Percentiles rank a stretch among this genome's conserved stretches.
These are phyloP conservation scores for Eurytoma adleriae DNA, from an alignment of 2,888 invertebrate species.

Conservation along the genomic window DNA sequence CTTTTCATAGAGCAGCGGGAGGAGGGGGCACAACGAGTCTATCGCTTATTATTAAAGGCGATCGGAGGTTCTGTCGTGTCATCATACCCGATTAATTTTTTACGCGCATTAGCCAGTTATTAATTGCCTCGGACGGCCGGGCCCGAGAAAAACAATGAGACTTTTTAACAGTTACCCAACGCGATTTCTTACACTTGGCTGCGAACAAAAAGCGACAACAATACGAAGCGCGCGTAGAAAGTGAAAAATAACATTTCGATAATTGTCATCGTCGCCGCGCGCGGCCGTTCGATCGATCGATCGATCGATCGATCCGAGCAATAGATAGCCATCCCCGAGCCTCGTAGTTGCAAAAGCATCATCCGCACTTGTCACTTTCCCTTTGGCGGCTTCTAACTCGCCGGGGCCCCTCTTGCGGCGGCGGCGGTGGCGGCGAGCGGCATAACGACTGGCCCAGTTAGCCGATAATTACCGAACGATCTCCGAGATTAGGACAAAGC, in stretches of 20 bases:
- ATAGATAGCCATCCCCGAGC: not conserved
- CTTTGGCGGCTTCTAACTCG: slow-evolving; percentile 6
- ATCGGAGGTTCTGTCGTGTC: not conserved
- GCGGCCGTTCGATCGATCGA: not conserved
- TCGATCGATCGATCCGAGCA: slow-evolving; percentile 13
- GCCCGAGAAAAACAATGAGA: slow-evolving; percentile 27
- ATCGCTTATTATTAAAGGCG: too few relatives aligned
- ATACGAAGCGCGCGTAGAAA: slow-evolving; percentile 14
- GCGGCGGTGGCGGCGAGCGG: slow-evolving; percentile 3
- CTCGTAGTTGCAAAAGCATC: slow-evolving; percentile 50
- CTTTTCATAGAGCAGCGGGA: too few relatives aligned
- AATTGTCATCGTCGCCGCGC: slow-evolving; percentile 5
- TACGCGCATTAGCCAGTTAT: not conserved
- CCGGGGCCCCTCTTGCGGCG: too few relatives aligned
- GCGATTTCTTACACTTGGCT: slow-evolving; percentile 10
- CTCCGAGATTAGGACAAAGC: slow-evolving; percentile 51
- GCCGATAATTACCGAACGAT: slow-evolving; percentile 56
- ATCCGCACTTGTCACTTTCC: slow-evolving; percentile 57
- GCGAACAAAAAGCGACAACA: slow-evolving; percentile 6
- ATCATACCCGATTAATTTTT: not conserved
- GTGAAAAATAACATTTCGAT: slow-evolving; percentile 34
- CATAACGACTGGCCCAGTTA: slow-evolving; percentile 50
- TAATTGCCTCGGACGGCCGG: not conserved
- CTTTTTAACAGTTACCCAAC: slow-evolving; percentile 3
- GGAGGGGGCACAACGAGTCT: too few relatives aligned